Conservation (phyloP, 2,888 invertebrate genomes). For the Sarcophaga variegata region DNA sequence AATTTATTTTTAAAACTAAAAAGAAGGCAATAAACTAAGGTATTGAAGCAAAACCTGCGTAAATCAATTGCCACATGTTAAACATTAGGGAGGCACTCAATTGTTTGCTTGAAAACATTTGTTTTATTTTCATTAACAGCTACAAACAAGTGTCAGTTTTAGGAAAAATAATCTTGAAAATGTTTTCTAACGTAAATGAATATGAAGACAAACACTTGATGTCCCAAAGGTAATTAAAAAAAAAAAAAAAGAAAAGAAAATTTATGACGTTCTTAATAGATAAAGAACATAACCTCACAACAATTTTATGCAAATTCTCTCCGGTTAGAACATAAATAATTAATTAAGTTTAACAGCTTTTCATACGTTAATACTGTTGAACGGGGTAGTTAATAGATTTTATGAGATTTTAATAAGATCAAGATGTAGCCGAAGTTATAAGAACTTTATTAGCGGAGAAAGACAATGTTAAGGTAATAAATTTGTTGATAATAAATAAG, state of each 20-base stretch:
- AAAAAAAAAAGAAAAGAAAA: not conserved
- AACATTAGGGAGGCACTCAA: conserved; percentile 56
- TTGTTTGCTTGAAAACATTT: conserved; percentile 41
- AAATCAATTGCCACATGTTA: conserved; percentile 66
- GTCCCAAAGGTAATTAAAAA: conserved; percentile 31
- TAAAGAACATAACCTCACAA: conserved; percentile 8
- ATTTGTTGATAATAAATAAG: no score
- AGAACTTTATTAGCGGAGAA: no score
- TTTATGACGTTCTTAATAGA: conserved; percentile 41
- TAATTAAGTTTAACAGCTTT: not conserved
- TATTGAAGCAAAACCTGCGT: conserved; percentile 10
- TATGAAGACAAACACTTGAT: not conserved
- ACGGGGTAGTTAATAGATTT: not conserved
- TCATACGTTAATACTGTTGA: not conserved
- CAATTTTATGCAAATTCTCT: conserved; percentile 41
- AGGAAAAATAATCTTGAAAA: conserved; percentile 34
- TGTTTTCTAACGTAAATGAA: conserved; percentile 20
- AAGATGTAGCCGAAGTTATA: not conserved
- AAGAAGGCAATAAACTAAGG: conserved; percentile 38
- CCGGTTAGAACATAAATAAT: not conserved
- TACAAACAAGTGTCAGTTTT: conserved; percentile 61
- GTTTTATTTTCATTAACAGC: conserved; percentile 60
- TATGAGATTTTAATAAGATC: not conserved
- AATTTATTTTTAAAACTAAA: conserved; percentile 60
- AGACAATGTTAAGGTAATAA: not conserved